Percentiles rank a stretch among this genome's conserved stretches.
phyloP scores from a whole-genome alignment of 1,140 invertebrate genomes.

The Odontomachus brunneus region DNA sequence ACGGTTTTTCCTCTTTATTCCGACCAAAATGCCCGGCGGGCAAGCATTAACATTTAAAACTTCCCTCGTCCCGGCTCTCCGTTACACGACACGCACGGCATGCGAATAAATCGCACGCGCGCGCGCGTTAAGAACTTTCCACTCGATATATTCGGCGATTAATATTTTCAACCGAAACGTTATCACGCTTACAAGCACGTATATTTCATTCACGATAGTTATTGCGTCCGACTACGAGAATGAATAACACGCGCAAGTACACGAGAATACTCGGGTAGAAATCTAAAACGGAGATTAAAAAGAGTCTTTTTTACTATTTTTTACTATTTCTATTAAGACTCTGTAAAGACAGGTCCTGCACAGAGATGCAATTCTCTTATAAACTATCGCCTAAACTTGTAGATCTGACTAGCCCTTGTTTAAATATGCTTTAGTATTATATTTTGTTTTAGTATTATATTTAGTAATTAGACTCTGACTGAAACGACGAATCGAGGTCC shows the following conservation, averaged over 20 bases:
- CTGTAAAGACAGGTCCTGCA: too few species aligned
- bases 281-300: too few species aligned
- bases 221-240: neutral
- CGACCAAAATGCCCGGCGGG: constrained; percentile 22
- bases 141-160: constrained; percentile 22
- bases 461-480: too few species aligned
- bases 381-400: too few species aligned
- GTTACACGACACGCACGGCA: neutral
- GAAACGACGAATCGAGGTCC: too few species aligned
- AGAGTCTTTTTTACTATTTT: too few species aligned
- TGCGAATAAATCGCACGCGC: constrained; percentile 12
- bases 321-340: too few species aligned
- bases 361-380: too few species aligned
- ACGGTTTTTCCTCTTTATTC: constrained; percentile 29
- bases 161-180: constrained; percentile 48
- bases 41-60: constrained; percentile 48
- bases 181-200: neutral
- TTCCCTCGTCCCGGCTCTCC: neutral
- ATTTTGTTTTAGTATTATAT: too few species aligned
- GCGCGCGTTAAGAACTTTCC: constrained; percentile 35
- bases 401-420: too few species aligned
- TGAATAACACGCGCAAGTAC: constrained; percentile 21
- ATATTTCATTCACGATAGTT: constrained; percentile 18
- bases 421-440: too few species aligned
- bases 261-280: too few species aligned